Evolutionary conservation across 2,113 vertebrate genomes (phyloP).

Genomic region (Neolamprologus brichardi): DNA sequence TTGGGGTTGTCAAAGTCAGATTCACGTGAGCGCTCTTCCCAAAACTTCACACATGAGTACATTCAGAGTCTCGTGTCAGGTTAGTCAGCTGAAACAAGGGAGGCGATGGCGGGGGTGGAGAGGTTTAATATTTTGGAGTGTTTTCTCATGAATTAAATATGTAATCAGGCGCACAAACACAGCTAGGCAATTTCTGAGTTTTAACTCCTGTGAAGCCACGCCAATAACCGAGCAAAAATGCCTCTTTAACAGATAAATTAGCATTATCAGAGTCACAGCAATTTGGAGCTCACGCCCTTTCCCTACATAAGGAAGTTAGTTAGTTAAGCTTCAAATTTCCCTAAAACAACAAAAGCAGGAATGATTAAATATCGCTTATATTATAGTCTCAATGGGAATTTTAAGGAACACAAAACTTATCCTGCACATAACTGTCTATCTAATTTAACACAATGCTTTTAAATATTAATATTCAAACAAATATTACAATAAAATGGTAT

Average conservation of each 20-base stretch:
- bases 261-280: conserved; percentile 13
- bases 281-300: not conserved
- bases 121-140: conserved; percentile 38
- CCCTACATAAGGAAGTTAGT: not conserved
- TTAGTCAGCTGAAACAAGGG: conserved; percentile 11
- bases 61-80: conserved; percentile 15
- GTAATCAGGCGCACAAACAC: conserved; percentile 55
- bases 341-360: not conserved
- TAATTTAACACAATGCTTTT: not conserved
- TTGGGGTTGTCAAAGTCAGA: conserved; percentile 16
- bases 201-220: conserved; percentile 5
- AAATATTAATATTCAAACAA: not conserved
- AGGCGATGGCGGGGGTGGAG: not conserved
- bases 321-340: not conserved
- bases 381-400: not conserved
- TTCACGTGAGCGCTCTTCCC: not conserved
- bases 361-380: not conserved
- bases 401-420: not conserved
- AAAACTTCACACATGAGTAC: conserved; percentile 4
- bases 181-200: conserved; percentile 31
- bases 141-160: conserved; percentile 60
- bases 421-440: not conserved
- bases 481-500: not conserved
- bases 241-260: conserved; percentile 31
- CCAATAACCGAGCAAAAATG: conserved; percentile 7